Evolutionary conservation across 2,888 invertebrate genomes (phyloP).

Genomic region (Thera obeliscata): DNA sequence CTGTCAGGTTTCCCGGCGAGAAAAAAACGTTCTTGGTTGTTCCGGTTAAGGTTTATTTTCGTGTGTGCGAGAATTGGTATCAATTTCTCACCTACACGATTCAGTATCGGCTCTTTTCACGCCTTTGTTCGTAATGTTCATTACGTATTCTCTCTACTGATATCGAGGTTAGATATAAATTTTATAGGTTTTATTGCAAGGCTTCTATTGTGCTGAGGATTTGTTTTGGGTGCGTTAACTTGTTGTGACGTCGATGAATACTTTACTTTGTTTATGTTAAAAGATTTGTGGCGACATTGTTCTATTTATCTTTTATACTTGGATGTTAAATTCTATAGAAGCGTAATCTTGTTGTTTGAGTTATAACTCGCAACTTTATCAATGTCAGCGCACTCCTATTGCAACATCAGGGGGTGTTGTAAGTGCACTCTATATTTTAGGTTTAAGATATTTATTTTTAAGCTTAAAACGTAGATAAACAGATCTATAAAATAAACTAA

Average conservation of each 20-base stretch:
- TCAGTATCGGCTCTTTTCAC: constrained; percentile 75
- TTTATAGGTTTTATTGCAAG: constrained; percentile 72
- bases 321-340: not conserved
- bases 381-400: too few relatives aligned
- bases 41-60: constrained; percentile 48
- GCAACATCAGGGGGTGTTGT: too few relatives aligned
- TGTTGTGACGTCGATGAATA: constrained; percentile 53
- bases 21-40: constrained; percentile 49
- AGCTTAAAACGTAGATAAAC: too few relatives aligned
- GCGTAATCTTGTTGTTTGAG: too few relatives aligned
- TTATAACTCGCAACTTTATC: too few relatives aligned
- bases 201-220: constrained; percentile 63
- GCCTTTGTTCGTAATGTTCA: constrained; percentile 81
- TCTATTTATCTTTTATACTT: constrained; percentile 9
- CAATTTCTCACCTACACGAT: constrained; percentile 73
- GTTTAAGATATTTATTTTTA: too few relatives aligned
- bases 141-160: constrained; percentile 78
- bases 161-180: constrained; percentile 76
- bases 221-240: constrained; percentile 59
- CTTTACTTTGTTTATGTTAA: constrained; percentile 57
- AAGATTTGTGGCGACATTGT: constrained; percentile 41
- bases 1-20: constrained; percentile 40
- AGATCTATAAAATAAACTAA: too few relatives aligned
- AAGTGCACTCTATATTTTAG: too few relatives aligned
- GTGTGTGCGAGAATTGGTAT: constrained; percentile 43